Evolutionary conservation across 2,888 invertebrate species (phyloP), one percentile per base, ranked within the genome.

Genomic region (Ormyrus rosae): DNA sequence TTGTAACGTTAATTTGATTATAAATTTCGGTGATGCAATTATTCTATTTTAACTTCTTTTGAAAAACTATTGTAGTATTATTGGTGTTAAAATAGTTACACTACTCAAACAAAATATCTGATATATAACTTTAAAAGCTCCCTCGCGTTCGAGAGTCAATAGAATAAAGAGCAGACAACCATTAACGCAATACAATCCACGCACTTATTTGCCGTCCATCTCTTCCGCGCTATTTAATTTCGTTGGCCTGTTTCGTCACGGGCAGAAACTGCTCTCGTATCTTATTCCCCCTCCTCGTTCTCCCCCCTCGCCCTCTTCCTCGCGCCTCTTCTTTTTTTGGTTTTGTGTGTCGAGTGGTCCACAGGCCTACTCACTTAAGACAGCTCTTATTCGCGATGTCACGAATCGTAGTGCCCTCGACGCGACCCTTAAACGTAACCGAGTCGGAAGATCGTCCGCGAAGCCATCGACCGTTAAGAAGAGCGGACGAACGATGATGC

Each of bases 401-500:
- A 19, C 9, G 50, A 70, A 70, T 60, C 50, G 50, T 50, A 13
- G 60, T 13, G 7, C 70, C 19, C 60, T 70, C 58, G 60, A 51
- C 3, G 67, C 67, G 67, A 70, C 70, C 60, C 70, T 70, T 70
- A 70, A 70, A 58, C 50, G 60, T 19, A 50, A 50, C 50, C 48
- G 50, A 34, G 46, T 63, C 46, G 50, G 55, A 3, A 9, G 58
- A 58, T 58, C 70, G 6, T 46, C 45, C 19, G 69, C 70, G 45
- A n/a, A 70, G 70, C 60, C 70, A 50, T 70, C 70, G 70, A 50
- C 70, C 70, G 60, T 58, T 60, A 50, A 19, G 70, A 50, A 50
- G 50, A 56, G 64, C 64, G 6, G 9, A 10, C 45, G 10, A 58
- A 6, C 6, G 58, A 1, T 58, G 58, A 11, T 58, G 58, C 13